phyloP scores from a whole-genome alignment of 2,888 invertebrate species.

The Carterocephalus palaemon region DNA sequence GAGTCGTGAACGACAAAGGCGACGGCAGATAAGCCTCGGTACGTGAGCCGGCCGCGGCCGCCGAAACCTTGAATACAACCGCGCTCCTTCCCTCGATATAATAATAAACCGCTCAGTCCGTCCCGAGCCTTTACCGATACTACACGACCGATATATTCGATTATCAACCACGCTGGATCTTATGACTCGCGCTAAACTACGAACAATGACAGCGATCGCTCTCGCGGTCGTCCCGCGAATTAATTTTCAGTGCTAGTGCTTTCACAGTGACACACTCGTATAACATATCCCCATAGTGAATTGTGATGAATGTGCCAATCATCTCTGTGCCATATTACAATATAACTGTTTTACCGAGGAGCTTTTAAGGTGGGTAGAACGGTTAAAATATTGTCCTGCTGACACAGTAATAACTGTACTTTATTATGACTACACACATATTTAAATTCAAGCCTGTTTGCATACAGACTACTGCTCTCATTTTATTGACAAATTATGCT shows the following conservation, averaged over 20 bases:
- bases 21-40: conserved; percentile 64
- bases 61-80: conserved; percentile 64
- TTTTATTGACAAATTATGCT: not conserved
- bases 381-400: conserved; percentile 8
- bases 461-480: conserved; percentile 4
- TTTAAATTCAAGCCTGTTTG: conserved; percentile 11
- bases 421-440: conserved; percentile 17
- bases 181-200: conserved; percentile 31
- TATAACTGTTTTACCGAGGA: conserved; percentile 46
- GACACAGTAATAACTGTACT: conserved; percentile 20
- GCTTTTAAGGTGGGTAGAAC: conserved; percentile 54
- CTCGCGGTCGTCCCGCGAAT: conserved; percentile 39
- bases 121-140: conserved; percentile 68
- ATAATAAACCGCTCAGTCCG: conserved; percentile 74
- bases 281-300: conserved; percentile 58
- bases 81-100: conserved; percentile 70
- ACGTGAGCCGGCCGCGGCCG: conserved; percentile 61
- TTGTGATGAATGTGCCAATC: conserved; percentile 73
- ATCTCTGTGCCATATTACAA: conserved; percentile 63
- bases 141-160: conserved; percentile 59
- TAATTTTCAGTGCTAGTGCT: conserved; percentile 28
- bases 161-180: conserved; percentile 28
- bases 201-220: conserved; percentile 43
- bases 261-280: conserved; percentile 58
- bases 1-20: conserved; percentile 57